Evolutionary conservation across 2,888 invertebrate species (phyloP).

Genomic region (Mantis religiosa): DNA sequence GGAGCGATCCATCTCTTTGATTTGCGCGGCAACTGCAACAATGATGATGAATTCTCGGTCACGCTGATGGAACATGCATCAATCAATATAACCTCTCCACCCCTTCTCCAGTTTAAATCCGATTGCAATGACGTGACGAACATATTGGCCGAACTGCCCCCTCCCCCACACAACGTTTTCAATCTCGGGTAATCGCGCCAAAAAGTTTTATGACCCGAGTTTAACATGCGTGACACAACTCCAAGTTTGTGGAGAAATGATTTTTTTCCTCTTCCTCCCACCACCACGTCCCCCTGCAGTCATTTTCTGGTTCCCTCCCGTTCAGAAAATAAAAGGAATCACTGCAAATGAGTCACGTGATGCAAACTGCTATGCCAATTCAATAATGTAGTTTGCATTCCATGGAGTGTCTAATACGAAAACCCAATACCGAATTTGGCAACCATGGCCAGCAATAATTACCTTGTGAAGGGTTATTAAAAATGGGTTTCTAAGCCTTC

Average conservation of each 20-base stretch:
- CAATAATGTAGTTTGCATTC: background rate
- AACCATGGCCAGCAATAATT: background rate
- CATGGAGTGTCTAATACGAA: background rate
- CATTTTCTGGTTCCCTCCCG: background rate
- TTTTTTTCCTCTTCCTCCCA: background rate
- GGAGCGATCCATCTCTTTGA: constrained; percentile 31
- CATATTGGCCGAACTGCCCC: constrained; percentile 25
- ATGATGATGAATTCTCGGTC: constrained; percentile 27
- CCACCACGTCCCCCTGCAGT: background rate
- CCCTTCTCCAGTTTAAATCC: constrained; percentile 17
- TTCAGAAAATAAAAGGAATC: background rate
- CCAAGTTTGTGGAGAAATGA: constrained; percentile 13
- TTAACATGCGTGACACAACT: constrained; percentile 19
- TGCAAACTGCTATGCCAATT: background rate
- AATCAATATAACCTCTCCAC: constrained; percentile 12
- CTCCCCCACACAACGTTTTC: constrained; percentile 8
- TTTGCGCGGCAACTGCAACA: constrained; percentile 27
- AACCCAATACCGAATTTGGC: background rate
- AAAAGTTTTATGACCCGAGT: constrained; percentile 11
- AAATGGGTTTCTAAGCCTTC: background rate
- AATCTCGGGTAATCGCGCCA: constrained; percentile 14
- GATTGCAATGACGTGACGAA: constrained; percentile 27
- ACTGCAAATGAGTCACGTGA: background rate
- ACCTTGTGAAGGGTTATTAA: background rate
- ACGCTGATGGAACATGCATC: constrained; percentile 23